Base-by-base conservation (phyloP, 1,140 invertebrate species). In the Hylaeus volcanicus region DNA sequence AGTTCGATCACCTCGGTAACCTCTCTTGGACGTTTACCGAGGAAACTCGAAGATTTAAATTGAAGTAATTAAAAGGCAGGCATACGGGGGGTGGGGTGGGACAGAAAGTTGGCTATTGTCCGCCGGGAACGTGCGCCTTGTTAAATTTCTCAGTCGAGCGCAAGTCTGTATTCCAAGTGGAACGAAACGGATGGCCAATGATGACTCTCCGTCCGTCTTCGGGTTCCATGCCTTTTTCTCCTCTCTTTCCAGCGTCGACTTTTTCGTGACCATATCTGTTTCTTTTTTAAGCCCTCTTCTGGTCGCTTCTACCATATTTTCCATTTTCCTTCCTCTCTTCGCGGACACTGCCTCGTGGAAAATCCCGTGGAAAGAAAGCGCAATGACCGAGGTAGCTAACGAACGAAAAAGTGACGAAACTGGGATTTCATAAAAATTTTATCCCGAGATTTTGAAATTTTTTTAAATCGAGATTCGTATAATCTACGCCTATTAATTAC, bases 141-240 rank as follows among this genome's bases (percentile, higher is more conserved):
- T 89, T 89, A 89, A 89, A 89, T 89, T 89, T 89, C 81, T 89
- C 88, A 88, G 83, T 89, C 85, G 81, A 89, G 78, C 86, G 88
- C 73, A 79, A 82, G 76, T 78, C 85, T 82, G 79, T 85, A 77
- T 73, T 85, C 81, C 79, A 88, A 89, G 86, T 86, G 87, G 81
- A 89, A 81, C 88, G 88, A 88, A 88, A 88, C 87, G 79, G 82
- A 88, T 84, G 86, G 85, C 76, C 87, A 84, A 80, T 78, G 79
- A 83, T 69, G 80, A 84, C 72, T 83, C 72, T 85, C 51, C 72
- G 48, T 84, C 74, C 45, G 70, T 74, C 71, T 83, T 48, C 64
- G 48, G n/a, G 66, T 39, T 83, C 56, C 64, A 45, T 69, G n/a
- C 51, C 11, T 56, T 45, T 64, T 53, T 55, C 6, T 6, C 37